These are phyloP conservation scores for Synaphobranchus kaupii DNA, from an alignment of 2,797 vertebrate species.

Conservation along the genomic window DNA sequence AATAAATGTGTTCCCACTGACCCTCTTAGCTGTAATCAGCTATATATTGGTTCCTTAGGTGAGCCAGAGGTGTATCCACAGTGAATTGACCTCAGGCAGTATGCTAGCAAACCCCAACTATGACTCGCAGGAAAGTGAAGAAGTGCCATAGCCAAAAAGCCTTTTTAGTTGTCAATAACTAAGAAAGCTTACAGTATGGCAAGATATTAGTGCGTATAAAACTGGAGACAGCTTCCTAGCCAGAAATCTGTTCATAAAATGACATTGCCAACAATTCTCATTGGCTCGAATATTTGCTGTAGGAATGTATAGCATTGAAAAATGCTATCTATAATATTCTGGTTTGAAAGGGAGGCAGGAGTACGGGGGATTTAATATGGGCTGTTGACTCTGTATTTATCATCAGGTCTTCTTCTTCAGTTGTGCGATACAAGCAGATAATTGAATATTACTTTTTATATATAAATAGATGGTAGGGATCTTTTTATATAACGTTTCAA, in stretches of 20 bases:
- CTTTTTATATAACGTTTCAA: background rate
- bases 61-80: background rate
- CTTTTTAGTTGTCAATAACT: background rate
- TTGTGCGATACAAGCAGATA: background rate
- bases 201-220: too few relatives aligned
- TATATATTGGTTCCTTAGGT: background rate
- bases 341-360: background rate
- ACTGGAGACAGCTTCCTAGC: background rate
- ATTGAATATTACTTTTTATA: background rate
- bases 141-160: background rate
- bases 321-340: background rate
- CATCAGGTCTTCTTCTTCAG: background rate
- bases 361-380: background rate
- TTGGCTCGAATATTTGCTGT: background rate
- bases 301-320: background rate
- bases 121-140: background rate
- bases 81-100: background rate
- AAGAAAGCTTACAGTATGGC: background rate
- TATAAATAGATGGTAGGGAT: background rate
- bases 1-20: background rate
- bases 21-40: constrained; percentile 7
- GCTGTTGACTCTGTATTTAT: background rate
- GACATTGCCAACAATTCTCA: background rate
- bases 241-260: background rate
- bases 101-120: background rate